phyloP scores from a whole-genome alignment of 1,140 invertebrate genomes.

The Scaptodrosophila lebanonensis region DNA sequence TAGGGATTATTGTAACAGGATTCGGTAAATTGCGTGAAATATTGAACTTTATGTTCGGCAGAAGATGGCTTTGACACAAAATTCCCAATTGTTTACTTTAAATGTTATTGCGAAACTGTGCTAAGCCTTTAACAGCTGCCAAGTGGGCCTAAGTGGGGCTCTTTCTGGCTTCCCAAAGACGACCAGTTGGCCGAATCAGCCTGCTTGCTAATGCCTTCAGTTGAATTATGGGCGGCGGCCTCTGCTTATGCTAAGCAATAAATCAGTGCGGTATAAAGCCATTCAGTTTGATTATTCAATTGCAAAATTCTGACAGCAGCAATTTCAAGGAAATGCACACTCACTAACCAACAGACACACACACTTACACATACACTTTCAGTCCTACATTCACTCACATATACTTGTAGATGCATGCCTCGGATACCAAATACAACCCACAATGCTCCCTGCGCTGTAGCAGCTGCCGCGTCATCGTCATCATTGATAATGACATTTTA shows the following conservation, averaged over 20 bases:
- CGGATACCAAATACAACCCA: slow-evolving; percentile 40
- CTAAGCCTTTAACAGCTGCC: no score
- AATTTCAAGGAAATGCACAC: slow-evolving; percentile 44
- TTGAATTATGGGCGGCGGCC: no score
- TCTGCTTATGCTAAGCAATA: background rate
- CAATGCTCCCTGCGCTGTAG: slow-evolving; percentile 10
- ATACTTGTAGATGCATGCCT: slow-evolving; percentile 42
- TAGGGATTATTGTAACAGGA: slow-evolving; percentile 68
- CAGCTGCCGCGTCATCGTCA: slow-evolving; percentile 17
- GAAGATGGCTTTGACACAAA: no score
- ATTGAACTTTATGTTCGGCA: slow-evolving; percentile 70
- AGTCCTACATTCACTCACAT: no score
- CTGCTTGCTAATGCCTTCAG: no score
- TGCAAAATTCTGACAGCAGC: slow-evolving; percentile 59
- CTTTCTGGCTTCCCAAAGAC: no score
- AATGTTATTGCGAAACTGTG: no score
- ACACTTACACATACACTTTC: no score
- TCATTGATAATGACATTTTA: slow-evolving; percentile 56
- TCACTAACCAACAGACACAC: no score
- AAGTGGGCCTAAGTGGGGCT: no score
- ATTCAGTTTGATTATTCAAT: slow-evolving; percentile 67
- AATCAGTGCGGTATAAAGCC: slow-evolving; percentile 25
- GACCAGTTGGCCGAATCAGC: no score
- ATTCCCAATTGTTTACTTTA: no score
- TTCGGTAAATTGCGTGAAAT: slow-evolving; percentile 62